A percentile compares a stretch with the other conserved stretches of the same genome.
Evolutionary conservation across 1,140 invertebrate species (phyloP).

Genomic region (Atta colombica): DNA sequence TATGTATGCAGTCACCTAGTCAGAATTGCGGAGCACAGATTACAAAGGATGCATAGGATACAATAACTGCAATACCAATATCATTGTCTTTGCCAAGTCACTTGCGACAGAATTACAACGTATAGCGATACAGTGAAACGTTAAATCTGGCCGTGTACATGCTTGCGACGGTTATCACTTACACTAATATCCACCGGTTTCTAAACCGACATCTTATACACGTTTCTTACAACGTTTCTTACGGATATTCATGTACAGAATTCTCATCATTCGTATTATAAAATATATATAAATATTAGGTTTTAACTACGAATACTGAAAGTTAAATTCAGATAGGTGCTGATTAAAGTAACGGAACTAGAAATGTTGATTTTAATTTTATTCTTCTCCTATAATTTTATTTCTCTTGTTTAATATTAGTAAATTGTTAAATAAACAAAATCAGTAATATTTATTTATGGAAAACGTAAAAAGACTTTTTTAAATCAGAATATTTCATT

Average conservation of each 20-base stretch:
- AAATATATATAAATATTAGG: neutral
- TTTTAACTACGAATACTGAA: neutral
- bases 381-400: neutral
- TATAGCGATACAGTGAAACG: constrained; percentile 23
- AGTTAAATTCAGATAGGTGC: neutral
- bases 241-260: neutral
- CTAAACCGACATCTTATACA: constrained; percentile 13
- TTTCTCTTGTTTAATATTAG: neutral
- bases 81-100: constrained; percentile 31
- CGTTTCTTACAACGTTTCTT: constrained; percentile 15
- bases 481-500: constrained; percentile 22
- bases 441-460: neutral
- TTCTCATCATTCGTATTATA: neutral
- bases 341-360: neutral
- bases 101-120: constrained; percentile 17
- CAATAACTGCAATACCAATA: constrained; percentile 43
- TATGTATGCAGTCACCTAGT: neutral
- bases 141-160: constrained; percentile 26
- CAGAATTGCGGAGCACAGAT: constrained; percentile 10
- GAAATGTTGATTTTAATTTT: neutral
- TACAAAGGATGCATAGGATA: constrained; percentile 20
- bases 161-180: constrained; percentile 44
- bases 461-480: neutral
- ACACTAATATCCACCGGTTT: constrained; percentile 6
- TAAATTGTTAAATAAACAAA: neutral